Base-by-base conservation (phyloP, 2,888 invertebrate genomes). In the Cloeon dipterum region DNA sequence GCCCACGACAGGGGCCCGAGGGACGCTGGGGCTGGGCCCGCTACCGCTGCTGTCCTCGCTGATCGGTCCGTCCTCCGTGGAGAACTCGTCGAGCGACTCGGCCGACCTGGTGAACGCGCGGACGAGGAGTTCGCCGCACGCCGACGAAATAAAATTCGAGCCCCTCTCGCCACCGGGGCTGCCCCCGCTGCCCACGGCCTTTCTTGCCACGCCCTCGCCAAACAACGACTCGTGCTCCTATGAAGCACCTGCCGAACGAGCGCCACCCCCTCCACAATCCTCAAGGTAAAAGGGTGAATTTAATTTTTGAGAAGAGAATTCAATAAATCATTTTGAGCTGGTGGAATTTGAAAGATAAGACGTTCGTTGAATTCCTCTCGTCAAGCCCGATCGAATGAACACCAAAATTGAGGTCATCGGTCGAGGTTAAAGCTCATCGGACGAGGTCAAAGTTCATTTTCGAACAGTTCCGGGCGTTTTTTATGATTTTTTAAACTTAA, bases 201-300 rank as follows among this genome's bases (percentile, higher is more conserved):
- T 23, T 2, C 39, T 50, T 49, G 4, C 55, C 63, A 63, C 44
- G 38, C 21, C 42, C 21, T 29, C 32, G 11, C 29, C 29, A 14
- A 5, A 29, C 16, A 5, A 13, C n/a, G 29, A 13, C 14, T 13
- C 14, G 16, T 29, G 29, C 29, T 21, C 10, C 8, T 21, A 8
- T 21, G 21, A 21, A 21, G 21, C 21, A 21, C 21, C 10, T 21
- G 7, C 21, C 10, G 7, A 21, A 7, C 5, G 10, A 8, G 21
- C 21, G 21, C 7, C 8, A 10, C 10, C 10, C 8, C 5, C 21
- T 21, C 21, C 21, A 21, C n/a, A n/a, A n/a, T n/a, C n/a, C n/a
- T n/a, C n/a, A n/a, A n/a, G n/a, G n/a, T n/a, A n/a, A n/a, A n/a
- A n/a, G n/a, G n/a, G n/a, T n/a, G n/a, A n/a, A n/a, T n/a, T n/a